Base-by-base conservation (phyloP, 2,797 vertebrate species). In the Hybognathus amarus region DNA sequence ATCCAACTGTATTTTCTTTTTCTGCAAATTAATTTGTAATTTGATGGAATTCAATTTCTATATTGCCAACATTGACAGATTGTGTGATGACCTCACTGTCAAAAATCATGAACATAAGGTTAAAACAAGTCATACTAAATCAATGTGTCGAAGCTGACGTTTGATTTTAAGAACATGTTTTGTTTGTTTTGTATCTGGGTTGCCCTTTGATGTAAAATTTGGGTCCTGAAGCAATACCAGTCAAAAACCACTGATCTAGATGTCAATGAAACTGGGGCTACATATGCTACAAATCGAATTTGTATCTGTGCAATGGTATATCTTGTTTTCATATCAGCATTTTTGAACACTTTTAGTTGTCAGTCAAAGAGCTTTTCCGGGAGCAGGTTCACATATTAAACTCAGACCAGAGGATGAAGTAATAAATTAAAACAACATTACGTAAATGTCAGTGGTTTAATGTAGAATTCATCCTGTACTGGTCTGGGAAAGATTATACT, bases 371-470 rank as follows among this genome's bases (percentile, higher is more conserved):
- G 93, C 94, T 94, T 93, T 92, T 87, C 78, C 89, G 85, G 63
- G 74, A 92, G 93, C 93, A 95, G 94, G 92, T 94, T 94, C 92
- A 90, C 88, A 88, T 54, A 70, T 74, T 79, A 38, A 89, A 91
- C 87, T 90, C 67, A 90, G 90, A 93, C 90, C 91, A 76, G 84
- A 40, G 50, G 74, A 92, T 86, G 87, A 93, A 92, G 88, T 90
- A 92, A 91, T 92, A 91, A 90, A 90, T 88, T 86, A 91, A 91
- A 91, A 91, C 87, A 85, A 17, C 36, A 38, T 47, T 47, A 27
- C 6, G 2, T 83, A 82, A 87, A 69, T 15, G 18, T 82, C 81
- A 54, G 73, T 77, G 84, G 89, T 93, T 92, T 91, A 47, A 85
- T 91, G 91, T 90, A 90, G 92, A 91, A 87, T 93, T 89, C 87